Conservation (phyloP, 2,888 invertebrate genomes). For the Amphimallon solstitiale region DNA sequence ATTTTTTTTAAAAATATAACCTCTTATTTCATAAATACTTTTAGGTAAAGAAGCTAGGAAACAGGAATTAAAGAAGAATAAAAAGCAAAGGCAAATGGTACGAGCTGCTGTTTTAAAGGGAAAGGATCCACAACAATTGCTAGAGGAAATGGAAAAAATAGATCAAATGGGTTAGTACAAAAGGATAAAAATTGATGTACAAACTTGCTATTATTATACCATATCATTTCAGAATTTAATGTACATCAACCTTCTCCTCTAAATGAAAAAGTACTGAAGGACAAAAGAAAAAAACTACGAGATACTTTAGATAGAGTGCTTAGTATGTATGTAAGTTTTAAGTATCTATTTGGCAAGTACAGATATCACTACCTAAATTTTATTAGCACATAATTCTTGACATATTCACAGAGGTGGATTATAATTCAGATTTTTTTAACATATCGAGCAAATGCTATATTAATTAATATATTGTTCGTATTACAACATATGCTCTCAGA, state of each 20-base stretch:
- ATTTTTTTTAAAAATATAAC: slow-evolving; percentile 31
- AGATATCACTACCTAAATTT: too few relatives aligned
- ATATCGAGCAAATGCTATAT: too few relatives aligned
- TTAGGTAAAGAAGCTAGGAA: slow-evolving; percentile 96
- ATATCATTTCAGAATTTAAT: slow-evolving; percentile 81
- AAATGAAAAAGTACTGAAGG: slow-evolving; percentile 96
- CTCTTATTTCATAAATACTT: slow-evolving; percentile 34
- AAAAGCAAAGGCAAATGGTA: slow-evolving; percentile 95
- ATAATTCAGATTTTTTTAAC: too few relatives aligned
- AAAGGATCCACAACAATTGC: slow-evolving; percentile 94
- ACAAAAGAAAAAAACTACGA: slow-evolving; percentile 93
- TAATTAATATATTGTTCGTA: too few relatives aligned
- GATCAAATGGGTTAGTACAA: slow-evolving; percentile 91
- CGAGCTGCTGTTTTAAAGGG: slow-evolving; percentile 96
- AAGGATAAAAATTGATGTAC: background rate
- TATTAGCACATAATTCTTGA: too few relatives aligned
- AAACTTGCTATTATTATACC: background rate
- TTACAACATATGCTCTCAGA: too few relatives aligned
- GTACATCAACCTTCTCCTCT: slow-evolving; percentile 93
- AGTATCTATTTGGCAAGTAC: background rate
- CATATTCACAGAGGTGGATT: too few relatives aligned
- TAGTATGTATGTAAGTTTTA: slow-evolving; percentile 90
- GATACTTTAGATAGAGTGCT: slow-evolving; percentile 95
- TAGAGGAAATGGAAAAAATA: slow-evolving; percentile 96
- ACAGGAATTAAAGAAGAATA: slow-evolving; percentile 98